Conservation (phyloP, 2,888 invertebrate species). For the Dastarcus helophoroides region DNA sequence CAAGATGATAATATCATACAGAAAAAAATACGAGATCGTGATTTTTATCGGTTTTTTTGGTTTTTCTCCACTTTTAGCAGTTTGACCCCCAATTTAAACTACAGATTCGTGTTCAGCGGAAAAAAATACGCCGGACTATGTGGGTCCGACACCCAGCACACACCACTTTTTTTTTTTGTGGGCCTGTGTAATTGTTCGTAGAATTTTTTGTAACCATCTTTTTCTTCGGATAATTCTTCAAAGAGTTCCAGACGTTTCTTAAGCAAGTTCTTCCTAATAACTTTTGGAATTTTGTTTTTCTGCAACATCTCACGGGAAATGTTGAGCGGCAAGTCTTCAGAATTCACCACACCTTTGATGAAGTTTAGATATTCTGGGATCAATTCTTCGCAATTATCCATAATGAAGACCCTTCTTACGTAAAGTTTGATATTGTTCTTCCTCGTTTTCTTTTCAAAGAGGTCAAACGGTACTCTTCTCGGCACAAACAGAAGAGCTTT, state of each 20-base stretch:
- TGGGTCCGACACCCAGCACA: no score
- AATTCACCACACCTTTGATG: conserved; percentile 94
- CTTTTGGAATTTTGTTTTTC: conserved; percentile 97
- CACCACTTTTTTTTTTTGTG: no score
- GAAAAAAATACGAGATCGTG: no score
- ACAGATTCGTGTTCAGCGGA: no score
- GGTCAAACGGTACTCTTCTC: conserved; percentile 88
- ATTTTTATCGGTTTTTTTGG: no score
- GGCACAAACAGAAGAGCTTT: conserved; percentile 86
- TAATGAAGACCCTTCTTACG: conserved; percentile 96
- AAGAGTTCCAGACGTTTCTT: conserved; percentile 97
- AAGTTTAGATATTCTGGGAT: conserved; percentile 97
- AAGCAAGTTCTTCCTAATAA: conserved; percentile 96
- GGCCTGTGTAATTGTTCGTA: conserved; percentile 99
- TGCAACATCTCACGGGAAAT: conserved; percentile 99
- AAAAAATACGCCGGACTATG: no score
- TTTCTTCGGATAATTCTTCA: conserved; percentile 91
- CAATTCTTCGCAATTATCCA: conserved; percentile 99
- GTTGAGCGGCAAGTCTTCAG: conserved; percentile 95
- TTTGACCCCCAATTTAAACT: no score
- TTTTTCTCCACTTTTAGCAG: no score
- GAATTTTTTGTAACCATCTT: conserved; percentile 96
- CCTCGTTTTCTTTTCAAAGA: conserved; percentile 96
- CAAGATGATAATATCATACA: no score
- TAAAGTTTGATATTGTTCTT: conserved; percentile 98